Base-by-base conservation (phyloP, 2,113 vertebrate genomes). In the Reinhardtius hippoglossoides region DNA sequence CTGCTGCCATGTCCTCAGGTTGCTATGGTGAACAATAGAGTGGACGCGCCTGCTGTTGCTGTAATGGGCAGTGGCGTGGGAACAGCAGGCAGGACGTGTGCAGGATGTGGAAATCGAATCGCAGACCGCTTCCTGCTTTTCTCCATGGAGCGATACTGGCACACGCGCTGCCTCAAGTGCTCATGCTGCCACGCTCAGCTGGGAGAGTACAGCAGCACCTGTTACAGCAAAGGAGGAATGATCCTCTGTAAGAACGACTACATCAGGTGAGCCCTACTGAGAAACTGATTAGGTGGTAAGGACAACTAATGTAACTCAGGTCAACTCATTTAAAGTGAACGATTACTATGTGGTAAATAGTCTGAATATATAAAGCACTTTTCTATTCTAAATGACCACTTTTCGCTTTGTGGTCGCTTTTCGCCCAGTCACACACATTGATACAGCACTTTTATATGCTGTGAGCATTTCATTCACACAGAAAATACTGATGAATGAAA, bases 191-290 rank as follows among this genome's bases (percentile, higher is more conserved):
- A 95, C 46, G 94, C 94, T 54, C 94, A 95, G 90, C 92, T 95
- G 89, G 95, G 94, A 15, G 94, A 95, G 78, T 94, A 94, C 80
- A 94, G 95, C 91, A 94, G 92, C 85, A 94, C 94, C 89, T 95
- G 95, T 90, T 95, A 94, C 93, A 95, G 94, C 82, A 95, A 95
- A 81, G 93, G 94, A 50, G 95, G 95, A 78, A 95, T 95, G 95
- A 94, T 95, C 83, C 95, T 95, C 83, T 95, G 95, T 88, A 93
- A 91, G 89, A 94, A 94, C 46, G 95, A 95, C 91, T 95, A 95
- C 90, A 94, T 95, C 84, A 94, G 95, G 95, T 95, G 80, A 74
- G 46, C 8, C 13, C 21, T 2, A 4, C 60, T 21, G 12, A 23
- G 42, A 9, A 42, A 61, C 9, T n/a, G 56, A 0, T 60, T 3